phyloP scores from a whole-genome alignment of 2,888 invertebrate genomes.

The Rambutsinella grinnellia region DNA sequence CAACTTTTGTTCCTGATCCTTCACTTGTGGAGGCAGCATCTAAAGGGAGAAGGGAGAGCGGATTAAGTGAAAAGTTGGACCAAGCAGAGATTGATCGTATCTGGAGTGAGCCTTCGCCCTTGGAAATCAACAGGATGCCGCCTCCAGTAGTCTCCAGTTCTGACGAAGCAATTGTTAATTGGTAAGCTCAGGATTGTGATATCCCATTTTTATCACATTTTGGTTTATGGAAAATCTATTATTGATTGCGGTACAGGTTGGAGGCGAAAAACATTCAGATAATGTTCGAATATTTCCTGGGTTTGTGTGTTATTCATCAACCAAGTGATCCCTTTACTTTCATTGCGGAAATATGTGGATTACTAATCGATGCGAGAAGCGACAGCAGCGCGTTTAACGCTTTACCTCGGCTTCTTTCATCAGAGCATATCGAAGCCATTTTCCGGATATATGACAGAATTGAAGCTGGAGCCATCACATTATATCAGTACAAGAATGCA shows the following conservation, averaged over 20 bases:
- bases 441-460: slow-evolving; percentile 57
- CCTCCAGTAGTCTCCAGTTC: slow-evolving; percentile 46
- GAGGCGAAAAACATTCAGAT: slow-evolving; percentile 52
- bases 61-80: neutral
- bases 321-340: slow-evolving; percentile 43
- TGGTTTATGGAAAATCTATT: neutral
- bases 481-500: slow-evolving; percentile 45
- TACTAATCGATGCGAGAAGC: slow-evolving; percentile 39
- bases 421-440: slow-evolving; percentile 48
- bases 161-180: slow-evolving; percentile 46
- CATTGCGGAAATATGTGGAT: slow-evolving; percentile 30
- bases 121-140: slow-evolving; percentile 33
- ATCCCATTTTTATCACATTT: neutral
- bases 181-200: slow-evolving; percentile 9
- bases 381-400: slow-evolving; percentile 25
- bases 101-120: slow-evolving; percentile 11
- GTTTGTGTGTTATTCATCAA: slow-evolving; percentile 33
- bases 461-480: slow-evolving; percentile 41
- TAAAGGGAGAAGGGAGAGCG: neutral
- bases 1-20: slow-evolving; percentile 34
- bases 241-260: slow-evolving; percentile 24
- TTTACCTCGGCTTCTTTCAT: slow-evolving; percentile 40
- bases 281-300: slow-evolving; percentile 54
- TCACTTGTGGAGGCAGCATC: neutral
- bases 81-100: neutral